phyloP scores from a whole-genome alignment of 2,888 invertebrate genomes.

The Oegoconia quadripuncta region DNA sequence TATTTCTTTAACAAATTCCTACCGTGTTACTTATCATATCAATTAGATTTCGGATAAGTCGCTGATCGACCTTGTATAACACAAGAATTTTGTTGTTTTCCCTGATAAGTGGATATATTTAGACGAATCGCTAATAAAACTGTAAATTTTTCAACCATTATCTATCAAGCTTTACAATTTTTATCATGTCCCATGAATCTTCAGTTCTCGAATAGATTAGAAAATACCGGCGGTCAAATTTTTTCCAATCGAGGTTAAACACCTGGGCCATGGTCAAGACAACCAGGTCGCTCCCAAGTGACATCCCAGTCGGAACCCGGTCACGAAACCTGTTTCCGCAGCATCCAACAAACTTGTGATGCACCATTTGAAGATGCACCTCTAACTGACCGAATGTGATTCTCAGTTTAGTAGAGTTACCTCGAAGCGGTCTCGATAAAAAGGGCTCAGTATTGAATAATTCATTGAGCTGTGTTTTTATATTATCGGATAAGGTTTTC shows the following conservation, averaged over 20 bases:
- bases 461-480: conserved; percentile 27
- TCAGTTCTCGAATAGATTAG: neutral
- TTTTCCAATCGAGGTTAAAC: conserved; percentile 15
- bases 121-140: too few species aligned
- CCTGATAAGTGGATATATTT: too few species aligned
- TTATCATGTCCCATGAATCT: neutral
- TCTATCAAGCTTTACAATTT: too few species aligned
- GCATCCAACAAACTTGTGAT: conserved; percentile 15
- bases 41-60: too few species aligned
- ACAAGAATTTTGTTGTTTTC: too few species aligned
- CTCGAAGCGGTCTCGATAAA: conserved; percentile 19
- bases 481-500: conserved; percentile 27
- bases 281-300: conserved; percentile 9
- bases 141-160: too few species aligned
- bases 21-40: too few species aligned
- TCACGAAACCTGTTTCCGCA: conserved; percentile 23
- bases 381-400: neutral
- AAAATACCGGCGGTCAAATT: conserved; percentile 1
- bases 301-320: conserved; percentile 23
- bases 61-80: too few species aligned
- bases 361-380: conserved; percentile 1
- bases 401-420: conserved; percentile 13
- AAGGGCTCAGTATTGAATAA: conserved; percentile 29
- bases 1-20: too few species aligned
- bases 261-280: conserved; percentile 13